Evolutionary conservation across 2,113 vertebrate genomes (phyloP).

Genomic region (Sander lucioperca): DNA sequence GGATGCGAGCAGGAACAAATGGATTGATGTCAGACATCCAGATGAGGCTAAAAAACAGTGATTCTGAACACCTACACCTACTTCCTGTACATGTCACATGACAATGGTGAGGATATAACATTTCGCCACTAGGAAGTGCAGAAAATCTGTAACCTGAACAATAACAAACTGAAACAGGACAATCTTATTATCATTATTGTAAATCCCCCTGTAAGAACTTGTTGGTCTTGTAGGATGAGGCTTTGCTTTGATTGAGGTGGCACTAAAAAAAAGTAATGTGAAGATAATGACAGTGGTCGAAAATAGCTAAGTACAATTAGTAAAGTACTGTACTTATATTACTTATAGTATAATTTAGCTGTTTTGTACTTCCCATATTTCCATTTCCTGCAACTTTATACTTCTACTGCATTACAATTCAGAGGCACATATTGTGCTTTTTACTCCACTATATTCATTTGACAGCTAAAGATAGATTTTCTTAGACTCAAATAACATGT

Average conservation of each 20-base stretch:
- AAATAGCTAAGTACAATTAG: neutral
- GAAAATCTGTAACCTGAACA: neutral
- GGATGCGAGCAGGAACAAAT: neutral
- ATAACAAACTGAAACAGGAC: neutral
- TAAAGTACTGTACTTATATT: neutral
- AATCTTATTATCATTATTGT: too few relatives aligned
- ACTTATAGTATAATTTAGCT: neutral
- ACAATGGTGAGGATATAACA: neutral
- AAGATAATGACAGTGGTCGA: neutral
- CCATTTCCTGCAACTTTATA: neutral
- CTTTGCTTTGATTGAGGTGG: neutral
- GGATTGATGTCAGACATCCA: neutral
- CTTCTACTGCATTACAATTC: neutral
- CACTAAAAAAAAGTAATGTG: neutral
- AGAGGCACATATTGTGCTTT: neutral
- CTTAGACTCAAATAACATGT: neutral
- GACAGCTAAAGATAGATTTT: neutral
- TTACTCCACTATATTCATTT: neutral
- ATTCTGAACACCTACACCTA: neutral
- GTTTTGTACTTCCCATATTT: neutral
- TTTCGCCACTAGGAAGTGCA: neutral
- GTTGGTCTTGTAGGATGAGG: neutral
- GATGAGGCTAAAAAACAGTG: neutral
- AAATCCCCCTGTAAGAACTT: neutral
- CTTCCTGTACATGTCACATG: constrained; percentile 13